Conservation (phyloP, 2,113 vertebrate species). For the Tautogolabrus adspersus region DNA sequence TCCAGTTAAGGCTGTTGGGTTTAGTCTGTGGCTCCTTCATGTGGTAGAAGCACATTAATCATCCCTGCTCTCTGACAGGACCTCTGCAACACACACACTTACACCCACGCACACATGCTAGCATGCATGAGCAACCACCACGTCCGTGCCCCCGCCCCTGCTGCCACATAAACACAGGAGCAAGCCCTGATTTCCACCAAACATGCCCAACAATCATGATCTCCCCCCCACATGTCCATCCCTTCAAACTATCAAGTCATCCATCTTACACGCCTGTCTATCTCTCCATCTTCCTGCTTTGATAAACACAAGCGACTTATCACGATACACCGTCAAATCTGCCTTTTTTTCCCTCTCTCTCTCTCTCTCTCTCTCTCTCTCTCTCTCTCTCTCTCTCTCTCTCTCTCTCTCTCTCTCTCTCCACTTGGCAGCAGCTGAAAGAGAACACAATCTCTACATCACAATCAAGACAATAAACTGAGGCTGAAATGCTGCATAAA, state of each 20-base stretch:
- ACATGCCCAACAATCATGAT: slow-evolving; percentile 43
- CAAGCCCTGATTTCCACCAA: slow-evolving; percentile 57
- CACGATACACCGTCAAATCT: slow-evolving; percentile 32
- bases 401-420: not conserved
- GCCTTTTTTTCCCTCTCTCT: slow-evolving; percentile 7
- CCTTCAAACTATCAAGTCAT: slow-evolving; percentile 50
- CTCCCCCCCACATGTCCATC: slow-evolving; percentile 32
- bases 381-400: not conserved
- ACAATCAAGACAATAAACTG: slow-evolving; percentile 42
- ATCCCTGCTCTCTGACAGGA: slow-evolving; percentile 69
- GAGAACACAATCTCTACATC: slow-evolving; percentile 25
- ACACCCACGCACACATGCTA: slow-evolving; percentile 24
- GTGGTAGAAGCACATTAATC: slow-evolving; percentile 80
- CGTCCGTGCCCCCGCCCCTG: slow-evolving; percentile 20
- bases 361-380: no score
- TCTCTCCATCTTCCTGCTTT: slow-evolving; percentile 20
- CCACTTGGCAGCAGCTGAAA: slow-evolving; percentile 36
- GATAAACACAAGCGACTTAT: slow-evolving; percentile 27
- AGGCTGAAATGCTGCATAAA: slow-evolving; percentile 55
- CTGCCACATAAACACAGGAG: slow-evolving; percentile 49
- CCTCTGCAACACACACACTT: slow-evolving; percentile 33
- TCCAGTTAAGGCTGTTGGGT: slow-evolving; percentile 56
- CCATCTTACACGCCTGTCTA: slow-evolving; percentile 26
- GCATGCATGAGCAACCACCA: slow-evolving; percentile 51
- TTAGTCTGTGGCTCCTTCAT: slow-evolving; percentile 62